Percentiles rank a stretch among this genome's conserved stretches.
Evolutionary conservation across 2,113 vertebrate genomes (phyloP).

Genomic region (Rafetus swinhoei): DNA sequence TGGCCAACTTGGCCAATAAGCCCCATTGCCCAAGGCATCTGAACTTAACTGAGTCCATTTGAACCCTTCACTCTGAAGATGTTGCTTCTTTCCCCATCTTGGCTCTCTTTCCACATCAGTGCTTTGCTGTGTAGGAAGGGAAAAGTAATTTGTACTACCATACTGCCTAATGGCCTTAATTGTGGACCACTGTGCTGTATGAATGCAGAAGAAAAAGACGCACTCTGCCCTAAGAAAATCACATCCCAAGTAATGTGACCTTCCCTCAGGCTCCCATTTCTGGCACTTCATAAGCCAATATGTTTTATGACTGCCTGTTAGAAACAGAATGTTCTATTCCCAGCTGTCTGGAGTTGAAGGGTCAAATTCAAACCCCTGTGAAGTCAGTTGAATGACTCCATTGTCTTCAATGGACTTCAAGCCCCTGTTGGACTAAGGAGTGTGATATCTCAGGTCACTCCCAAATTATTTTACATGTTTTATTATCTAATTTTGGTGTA

Average conservation of each 20-base stretch:
- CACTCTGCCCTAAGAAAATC: accelerated
- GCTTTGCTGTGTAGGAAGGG: constrained; percentile 6
- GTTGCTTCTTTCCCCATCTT: neutral
- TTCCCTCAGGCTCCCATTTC: neutral
- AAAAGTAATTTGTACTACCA: constrained; percentile 21
- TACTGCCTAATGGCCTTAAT: neutral
- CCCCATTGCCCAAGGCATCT: neutral
- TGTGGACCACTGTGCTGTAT: neutral
- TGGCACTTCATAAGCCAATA: neutral
- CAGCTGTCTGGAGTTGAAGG: neutral
- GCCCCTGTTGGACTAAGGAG: neutral
- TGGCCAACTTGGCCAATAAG: neutral
- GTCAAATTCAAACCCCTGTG: neutral
- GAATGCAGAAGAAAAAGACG: neutral
- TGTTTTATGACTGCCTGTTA: neutral
- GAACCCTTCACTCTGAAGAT: neutral
- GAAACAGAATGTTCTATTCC: neutral
- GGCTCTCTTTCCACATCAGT: neutral
- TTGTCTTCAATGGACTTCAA: neutral
- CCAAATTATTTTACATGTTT: neutral
- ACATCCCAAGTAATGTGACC: neutral
- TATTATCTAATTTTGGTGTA: neutral
- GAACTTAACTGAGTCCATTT: neutral
- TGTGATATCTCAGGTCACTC: neutral
- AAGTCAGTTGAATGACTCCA: neutral